Base-by-base conservation (phyloP, 2,888 invertebrate species). In the Phyllotreta striolata region DNA sequence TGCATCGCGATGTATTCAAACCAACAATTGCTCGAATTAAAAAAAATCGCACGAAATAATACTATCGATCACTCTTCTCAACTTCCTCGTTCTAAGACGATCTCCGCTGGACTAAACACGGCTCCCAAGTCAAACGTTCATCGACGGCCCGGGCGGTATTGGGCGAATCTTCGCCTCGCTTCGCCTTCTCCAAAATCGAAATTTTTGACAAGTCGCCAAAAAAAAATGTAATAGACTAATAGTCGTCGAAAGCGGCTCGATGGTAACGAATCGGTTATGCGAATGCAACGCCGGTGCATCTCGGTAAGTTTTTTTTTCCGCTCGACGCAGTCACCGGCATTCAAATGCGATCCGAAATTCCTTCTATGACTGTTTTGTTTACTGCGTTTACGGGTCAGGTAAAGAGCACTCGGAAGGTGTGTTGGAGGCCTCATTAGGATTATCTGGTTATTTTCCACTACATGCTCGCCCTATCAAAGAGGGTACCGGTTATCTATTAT, bases 171-270 rank as follows among this genome's bases (percentile, higher is more conserved):
- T 41, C 24, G 52, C 52, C 51, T 41, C 51, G 51, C 59, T 34
- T 10, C 47, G 47, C 1, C 8, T n/a, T 24, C 24, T 24, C 51
- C 37, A 35, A 12, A 51, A 35, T 35, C 8, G 24, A 47, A 14
- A 43, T 58, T 59, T 59, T 43, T 59, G 59, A 59, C 49, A 59
- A 37, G 41, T 24, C 12, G 59, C 59, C 59, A 59, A 59, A 59
- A 47, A 51, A 9, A 35, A 7, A 40, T 7, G 39, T 40, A 58
- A 58, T 40, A 49, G 5, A n/a, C 49, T 40, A 58, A 58, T 40
- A 49, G 5, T n/a, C 38, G 10, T 24, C 46, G 24, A 52, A 24
- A 24, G 39, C 55, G 47, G 37, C 40, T 47, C 5, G 40, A 12
- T 57, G 46, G 8, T 24, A 13, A 54, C 3, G 40, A 14, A 55